Conservation (phyloP, 2,113 vertebrate genomes). For the Gymnarchus niloticus region DNA sequence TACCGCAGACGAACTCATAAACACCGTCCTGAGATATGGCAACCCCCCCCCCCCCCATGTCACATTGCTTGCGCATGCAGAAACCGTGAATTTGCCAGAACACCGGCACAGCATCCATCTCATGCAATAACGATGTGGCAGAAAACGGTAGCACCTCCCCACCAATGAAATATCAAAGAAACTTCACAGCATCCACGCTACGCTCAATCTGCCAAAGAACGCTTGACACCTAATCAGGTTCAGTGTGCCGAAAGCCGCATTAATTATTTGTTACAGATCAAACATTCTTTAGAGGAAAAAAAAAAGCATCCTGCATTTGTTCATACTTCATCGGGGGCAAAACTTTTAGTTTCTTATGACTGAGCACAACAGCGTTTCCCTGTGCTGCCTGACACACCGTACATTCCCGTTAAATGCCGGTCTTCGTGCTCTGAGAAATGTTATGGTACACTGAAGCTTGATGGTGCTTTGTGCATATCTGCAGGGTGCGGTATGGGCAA, state of each 20-base stretch:
- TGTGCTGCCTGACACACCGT: background rate
- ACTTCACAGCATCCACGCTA: background rate
- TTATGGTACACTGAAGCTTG: background rate
- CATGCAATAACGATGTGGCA: background rate
- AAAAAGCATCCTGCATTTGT: background rate
- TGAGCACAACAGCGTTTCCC: background rate
- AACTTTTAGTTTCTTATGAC: background rate
- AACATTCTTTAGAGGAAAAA: background rate
- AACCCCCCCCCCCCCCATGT: background rate
- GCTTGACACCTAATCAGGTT: conserved; percentile 3
- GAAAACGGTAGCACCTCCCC: background rate
- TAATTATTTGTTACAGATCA: background rate
- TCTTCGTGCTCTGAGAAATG: background rate
- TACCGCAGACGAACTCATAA: background rate
- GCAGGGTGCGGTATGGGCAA: background rate
- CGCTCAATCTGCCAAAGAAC: background rate
- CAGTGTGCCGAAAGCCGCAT: background rate
- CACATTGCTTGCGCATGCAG: background rate
- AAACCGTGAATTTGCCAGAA: background rate
- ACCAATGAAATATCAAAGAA: background rate
- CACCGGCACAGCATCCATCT: background rate
- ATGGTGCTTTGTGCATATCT: background rate
- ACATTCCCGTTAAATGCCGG: background rate
- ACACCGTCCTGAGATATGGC: background rate
- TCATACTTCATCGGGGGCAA: background rate